These are phyloP conservation scores for Dendrolimus houi DNA, from an alignment of 2,888 invertebrate species.

Conservation along the genomic window DNA sequence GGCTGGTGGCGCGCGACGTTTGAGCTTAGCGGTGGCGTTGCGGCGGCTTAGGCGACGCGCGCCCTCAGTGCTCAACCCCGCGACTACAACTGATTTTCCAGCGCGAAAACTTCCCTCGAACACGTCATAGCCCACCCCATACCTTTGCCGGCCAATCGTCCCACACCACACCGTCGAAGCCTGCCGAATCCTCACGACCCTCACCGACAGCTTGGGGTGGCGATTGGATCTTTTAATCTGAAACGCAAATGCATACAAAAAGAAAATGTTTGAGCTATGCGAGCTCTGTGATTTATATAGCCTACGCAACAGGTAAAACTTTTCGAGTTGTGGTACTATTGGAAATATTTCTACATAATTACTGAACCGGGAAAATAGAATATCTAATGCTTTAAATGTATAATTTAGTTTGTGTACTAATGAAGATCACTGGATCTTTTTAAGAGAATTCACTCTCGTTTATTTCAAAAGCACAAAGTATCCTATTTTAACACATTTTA, in stretches of 20 bases:
- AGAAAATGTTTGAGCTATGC: constrained; percentile 52
- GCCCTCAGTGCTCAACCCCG: constrained; percentile 55
- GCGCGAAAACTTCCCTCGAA: constrained; percentile 69
- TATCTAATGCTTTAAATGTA: too few species aligned
- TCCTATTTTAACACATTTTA: too few species aligned
- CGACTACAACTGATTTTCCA: constrained; percentile 66
- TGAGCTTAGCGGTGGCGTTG: constrained; percentile 14
- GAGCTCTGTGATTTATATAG: constrained; percentile 16
- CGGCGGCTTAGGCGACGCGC: constrained; percentile 41
- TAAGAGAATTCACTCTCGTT: too few species aligned
- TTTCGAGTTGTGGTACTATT: not conserved
- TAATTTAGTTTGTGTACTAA: too few species aligned
- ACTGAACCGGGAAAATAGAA: too few species aligned
- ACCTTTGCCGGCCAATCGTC: constrained; percentile 47
- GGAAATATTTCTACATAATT: too few species aligned
- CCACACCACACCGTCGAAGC: constrained; percentile 31
- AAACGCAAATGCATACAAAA: constrained; percentile 73
- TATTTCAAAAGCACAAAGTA: too few species aligned
- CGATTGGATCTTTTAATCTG: constrained; percentile 74
- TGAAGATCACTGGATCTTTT: too few species aligned
- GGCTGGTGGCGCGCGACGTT: constrained; percentile 34
- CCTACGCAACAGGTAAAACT: constrained; percentile 57
- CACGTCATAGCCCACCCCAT: constrained; percentile 69
- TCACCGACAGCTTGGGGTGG: constrained; percentile 53
- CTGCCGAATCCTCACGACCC: constrained; percentile 45